Base-by-base conservation (phyloP, 2,797 vertebrate genomes). In the Gymnodraco acuticeps region DNA sequence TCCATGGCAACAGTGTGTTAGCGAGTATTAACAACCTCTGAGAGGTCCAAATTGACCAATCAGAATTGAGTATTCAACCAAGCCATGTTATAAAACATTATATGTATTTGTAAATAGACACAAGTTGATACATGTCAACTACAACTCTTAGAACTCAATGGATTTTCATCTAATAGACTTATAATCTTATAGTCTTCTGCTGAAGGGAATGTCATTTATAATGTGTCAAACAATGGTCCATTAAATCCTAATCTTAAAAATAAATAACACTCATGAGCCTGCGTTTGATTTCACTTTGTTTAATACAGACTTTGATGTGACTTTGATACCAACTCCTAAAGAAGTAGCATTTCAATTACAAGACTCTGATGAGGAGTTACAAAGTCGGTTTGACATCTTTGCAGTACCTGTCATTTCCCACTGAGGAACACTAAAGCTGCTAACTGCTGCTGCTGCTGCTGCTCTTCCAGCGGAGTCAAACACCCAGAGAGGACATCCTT, bases 401-500 rank as follows among this genome's bases (percentile, higher is more conserved):
- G 70, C 80, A 60, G 53, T 41, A 48, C 53, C 73, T 70, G 27
- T 70, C 63, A 63, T 77, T 86, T 66, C 59, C 78, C 50, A 52
- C 70, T 53, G 72, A 83, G 74, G 23, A 80, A 55, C 80, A 42
- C 69, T 80, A 59, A 88, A 46, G 17, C 61, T 64, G 27, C 27
- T 75, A 54, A 67, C 83, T 80, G 73, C 74, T 77, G 73, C 60
- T 70, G 73, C 60, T 70, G 75, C 42, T 43, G 27, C 27, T 27
- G 23, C 23, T 27, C 71, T 67, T 75, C 79, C 79, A 73, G 75
- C 70, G 61, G 82, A 87, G 84, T 79, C 69, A 19, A 85, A 82
- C 80, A 85, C 53, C 66, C 75, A 86, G 73, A 64, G 82, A 85
- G 72, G 60, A 84, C 74, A 66, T 73, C 85, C 81, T 84, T 85